phyloP scores from a whole-genome alignment of 2,888 invertebrate species.

The Arenicola marina region DNA sequence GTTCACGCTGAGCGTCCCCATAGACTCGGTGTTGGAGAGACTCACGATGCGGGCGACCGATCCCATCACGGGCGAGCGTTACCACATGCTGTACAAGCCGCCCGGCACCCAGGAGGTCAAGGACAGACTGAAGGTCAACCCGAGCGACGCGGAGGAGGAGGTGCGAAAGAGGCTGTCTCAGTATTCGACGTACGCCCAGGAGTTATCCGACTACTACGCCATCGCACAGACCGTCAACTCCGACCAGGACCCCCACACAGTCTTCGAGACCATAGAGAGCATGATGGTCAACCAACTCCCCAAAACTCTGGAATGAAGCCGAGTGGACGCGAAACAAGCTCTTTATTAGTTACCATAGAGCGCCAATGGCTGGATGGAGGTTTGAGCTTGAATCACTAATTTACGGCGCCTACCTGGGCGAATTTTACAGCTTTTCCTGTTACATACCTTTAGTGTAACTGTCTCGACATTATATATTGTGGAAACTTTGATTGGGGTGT shows the following conservation, averaged over 20 bases:
- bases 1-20: constrained; percentile 60
- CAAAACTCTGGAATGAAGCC: constrained; percentile 33
- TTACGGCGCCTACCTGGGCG: no score
- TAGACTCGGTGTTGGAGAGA: constrained; percentile 59
- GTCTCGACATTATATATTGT: no score
- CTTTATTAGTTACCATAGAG: no score
- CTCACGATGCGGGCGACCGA: constrained; percentile 56
- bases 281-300: constrained; percentile 59
- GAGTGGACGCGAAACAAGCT: no score
- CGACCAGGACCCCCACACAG: constrained; percentile 61
- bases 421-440: no score
- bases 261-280: constrained; percentile 61
- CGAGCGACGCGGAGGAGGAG: constrained; percentile 47
- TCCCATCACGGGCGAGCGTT: constrained; percentile 59
- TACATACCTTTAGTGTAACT: no score
- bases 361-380: no score
- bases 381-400: no score
- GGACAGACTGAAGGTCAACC: constrained; percentile 46
- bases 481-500: no score
- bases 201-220: constrained; percentile 53
- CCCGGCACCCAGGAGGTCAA: constrained; percentile 55
- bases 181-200: constrained; percentile 53
- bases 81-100: constrained; percentile 60
- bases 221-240: constrained; percentile 56
- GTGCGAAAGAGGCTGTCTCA: constrained; percentile 47